Base-by-base conservation (phyloP, 1,140 invertebrate species). In the Cydia pomonella region DNA sequence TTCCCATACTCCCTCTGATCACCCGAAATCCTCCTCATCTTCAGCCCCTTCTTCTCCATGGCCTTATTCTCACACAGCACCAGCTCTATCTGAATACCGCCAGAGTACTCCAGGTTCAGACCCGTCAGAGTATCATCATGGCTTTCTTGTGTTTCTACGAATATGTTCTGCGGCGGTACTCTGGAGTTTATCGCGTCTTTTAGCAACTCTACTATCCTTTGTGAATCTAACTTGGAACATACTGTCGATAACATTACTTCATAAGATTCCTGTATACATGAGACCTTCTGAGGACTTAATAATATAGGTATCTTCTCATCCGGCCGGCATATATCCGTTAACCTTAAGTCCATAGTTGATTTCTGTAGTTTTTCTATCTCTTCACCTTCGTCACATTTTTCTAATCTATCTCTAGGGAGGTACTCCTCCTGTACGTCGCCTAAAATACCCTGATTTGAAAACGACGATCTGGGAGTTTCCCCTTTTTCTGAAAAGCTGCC, bases 1-100 rank as follows among this genome's bases (percentile, higher is more conserved):
- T 97, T 97, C 77, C 96, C 97, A 87, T 98, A 98, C 86, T 98
- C 97, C 76, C 96, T 94, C 89, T 97, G 97, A 92, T 99, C 97
- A 2, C 98, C 98, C 0, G 97, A 98, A 77, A 99, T 97, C 86
- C 97, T 94, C 75, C 97, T 93, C 95, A 99, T 96, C 85, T 98
- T 98, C 75, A 99, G 94, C 7, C 97, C 97, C 80, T 97, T 98
- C 63, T 96, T 95, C 84, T 96, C 96, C 77, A 95, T 95, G 69
- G 93, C 94, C 76, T 96, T 96, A 29, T 95, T 96, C 81, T 97
- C 95, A 84, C 95, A 97, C 0, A 98, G 95, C 82, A 97, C 95
- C 77, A 98, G 87, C 87, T 98, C 97, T 66, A 98, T 97, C 89
- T 98, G 97, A 79, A 98, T 96, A 3, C 97, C 97, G 3, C 96